These are phyloP conservation scores for Sylvia borin DNA, from an alignment of 2,797 vertebrate genomes.

Conservation along the genomic window DNA sequence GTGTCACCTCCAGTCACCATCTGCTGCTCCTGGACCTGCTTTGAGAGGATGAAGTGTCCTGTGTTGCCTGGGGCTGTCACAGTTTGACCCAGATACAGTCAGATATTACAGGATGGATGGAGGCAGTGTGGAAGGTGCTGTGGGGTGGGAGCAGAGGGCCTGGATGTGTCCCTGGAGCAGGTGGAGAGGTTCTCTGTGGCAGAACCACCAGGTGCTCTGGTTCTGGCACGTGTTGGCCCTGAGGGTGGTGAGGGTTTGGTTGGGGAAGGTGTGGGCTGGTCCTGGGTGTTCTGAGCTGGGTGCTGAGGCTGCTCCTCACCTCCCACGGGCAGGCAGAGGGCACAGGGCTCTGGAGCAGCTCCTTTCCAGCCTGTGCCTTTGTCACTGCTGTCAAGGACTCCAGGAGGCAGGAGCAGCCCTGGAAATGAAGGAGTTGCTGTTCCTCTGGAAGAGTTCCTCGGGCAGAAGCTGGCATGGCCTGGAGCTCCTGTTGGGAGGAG, in stretches of 20 bases:
- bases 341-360: neutral
- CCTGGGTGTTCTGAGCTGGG: neutral
- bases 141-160: neutral
- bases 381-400: neutral
- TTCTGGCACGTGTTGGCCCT: neutral
- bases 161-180: neutral
- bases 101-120: neutral
- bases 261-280: neutral
- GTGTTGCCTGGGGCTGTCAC: neutral
- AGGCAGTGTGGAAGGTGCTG: rapidly evolving
- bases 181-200: neutral
- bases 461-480: neutral
- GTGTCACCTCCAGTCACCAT: neutral
- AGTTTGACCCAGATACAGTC: neutral
- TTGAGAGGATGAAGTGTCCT: neutral
- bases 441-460: neutral
- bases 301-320: neutral
- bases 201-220: neutral
- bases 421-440: neutral
- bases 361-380: neutral
- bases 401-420: neutral
- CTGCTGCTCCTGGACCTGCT: neutral
- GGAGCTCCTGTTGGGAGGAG: neutral
- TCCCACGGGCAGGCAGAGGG: neutral
- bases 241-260: neutral